Evolutionary conservation across 2,797 vertebrate species (phyloP), one percentile per base, ranked within the genome.

Genomic region (Oreonectes daqikongensis): DNA sequence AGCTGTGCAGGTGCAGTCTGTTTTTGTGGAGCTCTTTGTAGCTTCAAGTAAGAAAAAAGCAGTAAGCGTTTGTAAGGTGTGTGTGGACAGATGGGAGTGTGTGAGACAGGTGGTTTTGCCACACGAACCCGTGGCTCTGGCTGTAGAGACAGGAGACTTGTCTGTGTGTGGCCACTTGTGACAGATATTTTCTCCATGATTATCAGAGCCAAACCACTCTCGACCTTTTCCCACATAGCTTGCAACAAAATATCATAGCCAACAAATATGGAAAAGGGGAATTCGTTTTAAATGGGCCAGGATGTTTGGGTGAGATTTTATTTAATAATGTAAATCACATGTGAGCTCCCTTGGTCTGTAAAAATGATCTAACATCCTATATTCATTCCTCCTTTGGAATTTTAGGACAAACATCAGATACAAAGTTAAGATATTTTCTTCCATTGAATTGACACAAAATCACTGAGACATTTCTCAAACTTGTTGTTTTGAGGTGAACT

Each of bases 201-300:
- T 68, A 81, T 15, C 40, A 78, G 40, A 87, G 71, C 1, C 90
- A 86, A 46, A 79, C 40, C 68, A 85, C 50, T 0, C 74, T 89
- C 26, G 85, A 92, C 57, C 89, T 93, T 57, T 92, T 92, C 50
- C 84, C 82, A 75, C 91, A 91, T 68, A 80, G 81, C 63, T 86
- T 83, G 68, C 85, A 81, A 46, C 88, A 90, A 63, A 77, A 53
- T 3, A 81, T 83, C 24, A 57, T 91, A 2, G 85, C 89, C 2
- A 75, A 82, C 75, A 72, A 87, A 18, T 81, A 79, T 15, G 91
- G 88, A 42, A 77, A 22, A 65, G 89, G 85, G 73, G 91, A 92
- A 75, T 92, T 92, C 79, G 87, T 93, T 57, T 76, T 93, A 53
- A 92, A 91, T 7, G 90, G 89, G 8, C 92, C 91, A 3, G 90